phyloP scores from a whole-genome alignment of 2,797 vertebrate genomes.

The Chanos chanos region DNA sequence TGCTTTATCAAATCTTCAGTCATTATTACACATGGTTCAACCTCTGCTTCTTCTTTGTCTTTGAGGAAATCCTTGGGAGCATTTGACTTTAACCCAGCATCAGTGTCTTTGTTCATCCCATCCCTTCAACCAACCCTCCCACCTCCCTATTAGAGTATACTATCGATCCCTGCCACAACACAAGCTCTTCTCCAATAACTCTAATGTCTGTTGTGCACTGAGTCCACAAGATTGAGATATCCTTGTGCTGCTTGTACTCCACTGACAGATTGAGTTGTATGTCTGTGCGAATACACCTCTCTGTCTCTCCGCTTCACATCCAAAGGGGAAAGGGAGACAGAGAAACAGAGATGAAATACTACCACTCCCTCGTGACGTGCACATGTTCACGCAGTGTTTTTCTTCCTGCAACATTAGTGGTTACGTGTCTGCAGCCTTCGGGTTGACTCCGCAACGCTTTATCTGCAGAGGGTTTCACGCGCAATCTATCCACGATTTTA shows the following conservation, averaged over 20 bases:
- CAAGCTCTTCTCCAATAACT: conserved; percentile 19
- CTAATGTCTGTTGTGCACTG: conserved; percentile 9
- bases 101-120: not conserved
- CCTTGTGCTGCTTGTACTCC: not conserved
- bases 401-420: no score
- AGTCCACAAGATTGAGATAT: conserved; percentile 20
- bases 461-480: no score
- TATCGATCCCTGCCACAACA: conserved; percentile 20
- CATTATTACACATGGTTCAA: no score
- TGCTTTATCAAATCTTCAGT: no score
- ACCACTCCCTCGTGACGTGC: no score
- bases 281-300: not conserved
- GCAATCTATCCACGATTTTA: no score
- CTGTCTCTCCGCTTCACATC: no score
- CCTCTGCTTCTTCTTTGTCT: not conserved
- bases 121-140: not conserved
- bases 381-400: no score
- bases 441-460: no score
- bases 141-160: conserved; percentile 5
- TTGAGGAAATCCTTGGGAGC: not conserved
- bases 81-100: conserved; percentile 5
- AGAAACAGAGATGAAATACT: no score
- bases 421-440: no score
- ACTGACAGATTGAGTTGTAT: conserved; percentile 4
- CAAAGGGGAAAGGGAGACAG: no score